Base-by-base conservation (phyloP, 37 sponge, comb jelly and placozoan species). In the Corticium candelabrum region DNA sequence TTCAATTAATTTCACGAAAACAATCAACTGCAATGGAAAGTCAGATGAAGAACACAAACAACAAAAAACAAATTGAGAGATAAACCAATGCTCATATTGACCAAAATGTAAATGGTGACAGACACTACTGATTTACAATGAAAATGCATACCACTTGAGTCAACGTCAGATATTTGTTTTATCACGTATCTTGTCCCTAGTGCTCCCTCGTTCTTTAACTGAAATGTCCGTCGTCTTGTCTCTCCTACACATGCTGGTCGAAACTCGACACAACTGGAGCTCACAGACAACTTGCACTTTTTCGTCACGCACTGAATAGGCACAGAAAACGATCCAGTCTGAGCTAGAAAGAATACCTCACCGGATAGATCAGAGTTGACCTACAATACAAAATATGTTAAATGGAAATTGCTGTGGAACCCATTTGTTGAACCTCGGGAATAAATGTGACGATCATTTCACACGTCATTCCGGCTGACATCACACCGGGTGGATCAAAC, bases 391-490 rank as follows among this genome's bases (percentile, higher is more conserved):
- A 34, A 69, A 31, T 3, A 40, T 50, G 21, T 50, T 50, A 50
- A 50, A 50, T 11, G 21, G 11, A 50, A 50, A 27, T 11, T 27
- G 62, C 11, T 50, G 11, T 21, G 21, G 62, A 50, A 50, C 11
- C 15, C 11, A 21, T 50, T 11, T 27, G 21, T 69, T 68, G 15
- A 40, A 93, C 91, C 80, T 80, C 69, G 37, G 97, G 97, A 40
- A 86, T 77, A 79, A 96, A 96, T 21, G 81, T 87, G 57, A 92
- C 87, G n/a, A 30, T 77, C 83, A 96, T 79, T 37, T 76, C 69
- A 67, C 97, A 96, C 0, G 93, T 90, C 38, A 96, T 73, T 5
- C 97, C 97, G 30, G 97, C 97, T 3, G 97, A 96, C 83, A 96
- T 87, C 56, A 79, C 36, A 1, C 97, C 97, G 43, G 97, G 93